Evolutionary conservation across 2,797 vertebrate genomes (phyloP).

Genomic region (Pterois miles): DNA sequence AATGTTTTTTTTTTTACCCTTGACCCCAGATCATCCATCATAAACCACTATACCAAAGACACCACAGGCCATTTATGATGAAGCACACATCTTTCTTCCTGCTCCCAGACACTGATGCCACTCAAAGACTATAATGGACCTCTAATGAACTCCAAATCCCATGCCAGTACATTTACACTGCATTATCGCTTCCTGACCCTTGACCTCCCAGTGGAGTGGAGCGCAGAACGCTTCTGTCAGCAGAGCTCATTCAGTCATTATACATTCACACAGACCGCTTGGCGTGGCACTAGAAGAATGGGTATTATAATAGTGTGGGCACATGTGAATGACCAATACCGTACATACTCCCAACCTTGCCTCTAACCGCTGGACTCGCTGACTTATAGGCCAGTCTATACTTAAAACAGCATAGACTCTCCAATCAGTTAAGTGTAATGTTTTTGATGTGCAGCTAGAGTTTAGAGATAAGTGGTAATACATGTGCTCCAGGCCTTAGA

Average conservation of each 20-base stretch:
- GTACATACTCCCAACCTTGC: background rate
- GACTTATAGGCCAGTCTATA: slow-evolving; percentile 11
- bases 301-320: slow-evolving; percentile 25
- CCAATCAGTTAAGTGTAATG: slow-evolving; percentile 23
- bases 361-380: slow-evolving; percentile 3
- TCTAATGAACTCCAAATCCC: slow-evolving; percentile 79
- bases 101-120: slow-evolving; percentile 71
- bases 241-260: slow-evolving; percentile 60
- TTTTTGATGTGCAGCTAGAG: slow-evolving; percentile 13
- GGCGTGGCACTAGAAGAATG: slow-evolving; percentile 2
- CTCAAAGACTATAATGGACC: slow-evolving; percentile 75
- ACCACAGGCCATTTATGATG: slow-evolving; percentile 28
- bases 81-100: slow-evolving; percentile 31
- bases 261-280: slow-evolving; percentile 42
- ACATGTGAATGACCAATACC: slow-evolving; percentile 17
- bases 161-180: slow-evolving; percentile 72
- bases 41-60: slow-evolving; percentile 31
- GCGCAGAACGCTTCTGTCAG: slow-evolving; percentile 50
- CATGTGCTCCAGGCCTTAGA: slow-evolving; percentile 17
- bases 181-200: slow-evolving; percentile 76
- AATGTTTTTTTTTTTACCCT: background rate
- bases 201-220: slow-evolving; percentile 70
- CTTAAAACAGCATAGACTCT: background rate
- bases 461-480: slow-evolving; percentile 31
- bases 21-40: slow-evolving; percentile 45